Evolutionary conservation across 2,797 vertebrate genomes (phyloP).

Genomic region (Hippocampus kuda): DNA sequence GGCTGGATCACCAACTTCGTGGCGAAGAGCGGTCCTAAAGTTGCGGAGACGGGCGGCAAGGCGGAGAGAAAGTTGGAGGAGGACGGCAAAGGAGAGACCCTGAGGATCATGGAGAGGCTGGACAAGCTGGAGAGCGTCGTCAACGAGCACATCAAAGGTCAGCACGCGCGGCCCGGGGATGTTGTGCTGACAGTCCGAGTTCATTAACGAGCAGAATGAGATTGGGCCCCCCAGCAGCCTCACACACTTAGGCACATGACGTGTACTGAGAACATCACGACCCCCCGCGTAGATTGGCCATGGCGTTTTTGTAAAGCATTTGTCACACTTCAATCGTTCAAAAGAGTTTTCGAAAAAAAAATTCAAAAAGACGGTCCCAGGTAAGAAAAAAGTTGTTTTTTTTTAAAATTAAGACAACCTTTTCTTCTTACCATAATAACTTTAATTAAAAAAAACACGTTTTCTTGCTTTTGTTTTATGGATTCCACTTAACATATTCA

Average conservation of each 20-base stretch:
- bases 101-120: conserved; percentile 87
- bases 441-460: too few species aligned
- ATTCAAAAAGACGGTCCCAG: too few species aligned
- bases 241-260: not conserved
- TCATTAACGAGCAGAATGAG: not conserved
- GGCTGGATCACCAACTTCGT: conserved; percentile 97
- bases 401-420: too few species aligned
- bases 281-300: not conserved
- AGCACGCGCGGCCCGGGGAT: conserved; percentile 1
- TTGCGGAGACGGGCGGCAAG: conserved; percentile 59
- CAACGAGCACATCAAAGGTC: conserved; percentile 95
- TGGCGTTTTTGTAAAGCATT: not conserved
- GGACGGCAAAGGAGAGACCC: conserved; percentile 84
- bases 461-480: too few species aligned
- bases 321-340: not conserved
- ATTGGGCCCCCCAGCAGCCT: not conserved
- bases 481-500: too few species aligned
- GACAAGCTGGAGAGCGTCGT: conserved; percentile 93
- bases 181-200: conserved; percentile 7
- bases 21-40: conserved; percentile 81
- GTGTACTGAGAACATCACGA: not conserved
- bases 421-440: too few species aligned
- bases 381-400: too few species aligned
- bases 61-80: conserved; percentile 84
- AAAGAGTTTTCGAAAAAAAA: not conserved